These are phyloP conservation scores for Laodelphax striatellus DNA, from an alignment of 1,140 invertebrate species.

Conservation along the genomic window DNA sequence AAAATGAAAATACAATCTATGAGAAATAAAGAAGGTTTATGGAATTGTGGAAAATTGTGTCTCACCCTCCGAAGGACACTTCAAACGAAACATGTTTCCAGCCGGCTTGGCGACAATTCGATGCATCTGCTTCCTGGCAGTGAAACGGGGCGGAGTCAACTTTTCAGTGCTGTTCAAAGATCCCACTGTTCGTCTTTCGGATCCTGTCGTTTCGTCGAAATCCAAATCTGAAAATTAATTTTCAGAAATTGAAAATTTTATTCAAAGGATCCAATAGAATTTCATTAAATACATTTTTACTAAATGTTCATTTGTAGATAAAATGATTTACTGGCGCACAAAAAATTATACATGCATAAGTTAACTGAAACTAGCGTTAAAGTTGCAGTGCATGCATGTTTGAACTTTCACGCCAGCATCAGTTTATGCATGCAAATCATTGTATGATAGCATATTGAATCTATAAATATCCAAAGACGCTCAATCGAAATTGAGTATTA, in stretches of 20 bases:
- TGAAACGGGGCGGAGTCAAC: conserved; percentile 33
- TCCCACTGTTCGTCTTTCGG: conserved; percentile 22
- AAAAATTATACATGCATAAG: no score
- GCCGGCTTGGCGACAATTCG: conserved; percentile 46
- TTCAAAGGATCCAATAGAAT: not conserved
- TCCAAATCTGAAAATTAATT: conserved; percentile 7
- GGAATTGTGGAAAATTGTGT: no score
- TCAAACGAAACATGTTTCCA: conserved; percentile 48
- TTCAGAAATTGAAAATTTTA: not conserved
- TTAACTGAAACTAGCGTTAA: no score
- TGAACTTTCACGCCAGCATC: no score
- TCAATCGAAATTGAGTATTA: no score
- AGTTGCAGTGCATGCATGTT: no score
- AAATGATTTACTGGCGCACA: no score
- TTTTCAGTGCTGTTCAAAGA: conserved; percentile 30
- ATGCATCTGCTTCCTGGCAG: conserved; percentile 38
- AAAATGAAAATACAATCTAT: no score
- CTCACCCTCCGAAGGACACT: conserved; percentile 44
- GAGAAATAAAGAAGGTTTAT: no score
- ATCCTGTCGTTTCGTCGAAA: not conserved
- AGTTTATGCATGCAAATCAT: no score
- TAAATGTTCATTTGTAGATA: not conserved
- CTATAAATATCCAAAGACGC: no score
- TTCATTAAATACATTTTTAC: not conserved
- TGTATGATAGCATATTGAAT: no score